These are phyloP conservation scores for Drosophila robusta DNA, from an alignment of 2,888 invertebrate genomes.

Conservation along the genomic window DNA sequence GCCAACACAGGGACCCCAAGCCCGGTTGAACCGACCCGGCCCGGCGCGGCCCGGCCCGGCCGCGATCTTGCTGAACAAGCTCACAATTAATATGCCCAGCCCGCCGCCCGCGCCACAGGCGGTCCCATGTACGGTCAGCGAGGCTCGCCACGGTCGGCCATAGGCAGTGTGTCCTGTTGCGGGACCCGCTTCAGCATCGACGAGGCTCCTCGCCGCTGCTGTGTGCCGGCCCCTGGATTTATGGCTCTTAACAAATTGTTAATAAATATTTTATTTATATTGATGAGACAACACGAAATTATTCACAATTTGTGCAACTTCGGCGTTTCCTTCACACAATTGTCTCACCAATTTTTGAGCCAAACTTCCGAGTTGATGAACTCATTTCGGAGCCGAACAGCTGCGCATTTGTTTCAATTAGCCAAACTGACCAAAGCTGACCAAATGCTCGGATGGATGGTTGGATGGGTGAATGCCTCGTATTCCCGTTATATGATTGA, in stretches of 20 bases:
- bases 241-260: conserved; percentile 77
- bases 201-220: conserved; percentile 52
- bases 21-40: conserved; percentile 11
- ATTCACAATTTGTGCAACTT: conserved; percentile 68
- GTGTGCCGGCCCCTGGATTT: conserved; percentile 58
- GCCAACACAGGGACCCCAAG: conserved; percentile 42
- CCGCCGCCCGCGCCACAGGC: conserved; percentile 71
- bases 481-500: conserved; percentile 76
- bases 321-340: conserved; percentile 24
- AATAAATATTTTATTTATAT: conserved; percentile 80
- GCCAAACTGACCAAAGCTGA: conserved; percentile 38
- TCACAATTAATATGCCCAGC: conserved; percentile 77
- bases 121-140: conserved; percentile 42
- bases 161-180: conserved; percentile 34
- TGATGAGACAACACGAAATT: conserved; percentile 75
- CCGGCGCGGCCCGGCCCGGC: conserved; percentile 25
- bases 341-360: conserved; percentile 23
- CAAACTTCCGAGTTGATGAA: conserved; percentile 55
- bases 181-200: conserved; percentile 28
- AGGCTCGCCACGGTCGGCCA: conserved; percentile 39
- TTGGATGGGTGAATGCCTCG: conserved; percentile 2
- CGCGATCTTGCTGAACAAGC: conserved; percentile 69
- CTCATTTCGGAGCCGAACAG: conserved; percentile 59
- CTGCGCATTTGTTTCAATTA: conserved; percentile 76
- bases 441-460: not conserved